phyloP scores from a whole-genome alignment of 1,140 invertebrate species.

The Lanistes nyassanus region DNA sequence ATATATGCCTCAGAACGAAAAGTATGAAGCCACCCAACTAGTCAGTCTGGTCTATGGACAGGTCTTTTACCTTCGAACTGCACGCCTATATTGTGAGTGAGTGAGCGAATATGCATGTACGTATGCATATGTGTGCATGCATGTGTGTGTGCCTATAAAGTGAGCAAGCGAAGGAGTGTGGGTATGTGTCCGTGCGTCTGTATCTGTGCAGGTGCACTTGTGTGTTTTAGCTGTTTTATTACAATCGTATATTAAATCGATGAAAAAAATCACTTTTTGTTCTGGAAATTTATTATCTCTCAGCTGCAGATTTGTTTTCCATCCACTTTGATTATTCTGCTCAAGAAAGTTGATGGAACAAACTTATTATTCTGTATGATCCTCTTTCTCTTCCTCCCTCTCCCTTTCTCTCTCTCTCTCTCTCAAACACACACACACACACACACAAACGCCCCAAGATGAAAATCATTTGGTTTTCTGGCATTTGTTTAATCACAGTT shows the following conservation, averaged over 20 bases:
- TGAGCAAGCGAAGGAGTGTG: neutral
- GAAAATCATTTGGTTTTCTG: too few relatives aligned
- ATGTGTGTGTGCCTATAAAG: neutral
- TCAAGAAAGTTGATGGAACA: too few relatives aligned
- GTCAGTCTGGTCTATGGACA: neutral
- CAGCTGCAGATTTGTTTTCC: neutral
- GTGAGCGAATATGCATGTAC: neutral
- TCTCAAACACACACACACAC: too few relatives aligned
- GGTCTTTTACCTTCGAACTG: neutral
- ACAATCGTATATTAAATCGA: neutral
- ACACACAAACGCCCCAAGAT: too few relatives aligned
- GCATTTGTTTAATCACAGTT: too few relatives aligned
- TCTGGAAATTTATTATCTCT: neutral
- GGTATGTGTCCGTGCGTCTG: neutral
- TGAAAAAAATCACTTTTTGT: neutral
- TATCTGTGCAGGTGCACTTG: neutral
- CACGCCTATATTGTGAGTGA: neutral
- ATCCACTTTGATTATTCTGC: neutral
- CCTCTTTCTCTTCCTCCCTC: neutral
- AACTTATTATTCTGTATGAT: neutral
- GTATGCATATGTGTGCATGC: neutral
- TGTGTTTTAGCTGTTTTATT: conserved; percentile 4
- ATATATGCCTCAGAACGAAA: too few relatives aligned
- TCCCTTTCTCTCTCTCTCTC: neutral
- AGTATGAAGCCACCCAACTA: neutral